Evolutionary conservation across 2,888 invertebrate species (phyloP).

Genomic region (Enchytraeus crypticus): DNA sequence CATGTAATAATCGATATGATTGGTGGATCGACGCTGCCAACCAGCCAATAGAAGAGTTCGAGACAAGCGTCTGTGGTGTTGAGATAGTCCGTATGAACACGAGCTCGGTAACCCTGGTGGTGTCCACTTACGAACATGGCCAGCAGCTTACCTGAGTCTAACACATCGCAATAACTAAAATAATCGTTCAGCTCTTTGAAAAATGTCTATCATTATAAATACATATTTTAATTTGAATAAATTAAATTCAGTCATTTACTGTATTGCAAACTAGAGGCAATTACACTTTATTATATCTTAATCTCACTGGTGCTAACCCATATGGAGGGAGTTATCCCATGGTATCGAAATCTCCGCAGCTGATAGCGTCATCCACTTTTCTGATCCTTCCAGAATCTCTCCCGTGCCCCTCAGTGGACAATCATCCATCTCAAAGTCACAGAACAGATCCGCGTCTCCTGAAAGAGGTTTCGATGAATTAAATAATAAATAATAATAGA

Average conservation of each 20-base stretch:
- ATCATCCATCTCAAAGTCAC: not conserved
- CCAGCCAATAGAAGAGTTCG: conserved; percentile 13
- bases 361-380: not conserved
- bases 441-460: not conserved
- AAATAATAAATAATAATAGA: no score
- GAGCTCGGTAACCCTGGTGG: conserved; percentile 7
- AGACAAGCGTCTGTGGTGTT: conserved; percentile 13
- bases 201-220: no score
- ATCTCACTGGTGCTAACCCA: no score
- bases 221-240: no score
- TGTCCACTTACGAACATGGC: conserved; percentile 7
- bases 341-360: not conserved
- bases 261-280: no score
- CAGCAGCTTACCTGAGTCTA: no score
- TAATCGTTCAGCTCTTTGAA: no score
- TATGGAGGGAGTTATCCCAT: not conserved
- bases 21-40: not conserved
- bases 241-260: no score
- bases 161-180: no score
- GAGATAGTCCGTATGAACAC: conserved; percentile 2
- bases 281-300: no score
- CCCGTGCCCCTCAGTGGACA: not conserved
- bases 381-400: not conserved
- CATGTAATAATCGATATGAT: not conserved
- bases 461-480: no score